Conservation (phyloP, 2,797 vertebrate species). For the Allobates femoralis region DNA sequence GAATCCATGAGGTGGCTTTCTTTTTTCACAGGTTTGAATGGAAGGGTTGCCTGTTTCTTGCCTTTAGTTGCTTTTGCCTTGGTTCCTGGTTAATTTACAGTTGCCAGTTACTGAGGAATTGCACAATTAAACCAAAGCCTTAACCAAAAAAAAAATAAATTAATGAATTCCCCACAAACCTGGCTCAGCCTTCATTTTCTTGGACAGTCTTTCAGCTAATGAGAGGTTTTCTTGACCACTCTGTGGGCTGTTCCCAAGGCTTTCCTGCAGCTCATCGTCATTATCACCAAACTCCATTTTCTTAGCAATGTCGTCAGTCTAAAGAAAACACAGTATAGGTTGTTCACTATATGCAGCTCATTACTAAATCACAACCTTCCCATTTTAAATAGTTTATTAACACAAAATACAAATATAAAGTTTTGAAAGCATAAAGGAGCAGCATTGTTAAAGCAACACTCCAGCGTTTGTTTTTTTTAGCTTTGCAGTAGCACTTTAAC, state of each 20-base stretch:
- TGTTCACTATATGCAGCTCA: too few species aligned
- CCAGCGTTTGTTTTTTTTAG: too few species aligned
- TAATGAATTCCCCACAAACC: constrained; percentile 62
- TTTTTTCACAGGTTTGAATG: constrained; percentile 84
- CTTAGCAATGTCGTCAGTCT: constrained; percentile 78
- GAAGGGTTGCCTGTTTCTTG: constrained; percentile 86
- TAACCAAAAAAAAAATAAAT: background rate
- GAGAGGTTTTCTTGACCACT: constrained; percentile 58
- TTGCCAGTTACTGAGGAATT: background rate
- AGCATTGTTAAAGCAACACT: too few species aligned
- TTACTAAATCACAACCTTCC: too few species aligned
- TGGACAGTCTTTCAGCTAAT: constrained; percentile 74
- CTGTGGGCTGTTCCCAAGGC: constrained; percentile 60
- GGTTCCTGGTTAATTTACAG: constrained; percentile 21
- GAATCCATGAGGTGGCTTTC: constrained; percentile 83
- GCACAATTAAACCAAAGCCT: background rate
- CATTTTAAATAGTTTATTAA: too few species aligned
- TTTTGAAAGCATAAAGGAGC: too few species aligned
- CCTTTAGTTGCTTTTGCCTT: constrained; percentile 72
- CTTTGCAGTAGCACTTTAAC: too few species aligned
- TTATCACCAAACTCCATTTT: constrained; percentile 83
- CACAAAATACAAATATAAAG: background rate
- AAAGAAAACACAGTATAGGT: background rate
- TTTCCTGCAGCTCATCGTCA: constrained; percentile 63
- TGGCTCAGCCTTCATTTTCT: constrained; percentile 77